Base-by-base conservation (phyloP, 2,797 vertebrate species). In the Siniperca obscura region DNA sequence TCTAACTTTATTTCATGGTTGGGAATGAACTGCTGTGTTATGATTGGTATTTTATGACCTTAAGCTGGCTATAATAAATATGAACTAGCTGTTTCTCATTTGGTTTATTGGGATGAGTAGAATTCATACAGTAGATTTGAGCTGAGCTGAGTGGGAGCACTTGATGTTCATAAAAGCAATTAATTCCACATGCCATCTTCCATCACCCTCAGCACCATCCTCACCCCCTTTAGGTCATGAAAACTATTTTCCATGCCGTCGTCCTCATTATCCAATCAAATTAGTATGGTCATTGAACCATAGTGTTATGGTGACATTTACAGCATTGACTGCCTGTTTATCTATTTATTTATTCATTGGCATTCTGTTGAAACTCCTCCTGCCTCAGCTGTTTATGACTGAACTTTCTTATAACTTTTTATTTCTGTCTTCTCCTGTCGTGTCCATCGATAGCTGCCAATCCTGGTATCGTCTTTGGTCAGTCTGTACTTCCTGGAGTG, bases 401-500 rank as follows among this genome's bases (percentile, higher is more conserved):
- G 4, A 75, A 22, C n/a, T 75, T 12, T 30, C 1, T 75, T 16
- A 4, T 36, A 6, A 19, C 21, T 14, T 30, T 67, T 34, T 66
- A 19, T 61, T 19, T 53, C 22, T 82, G 17, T 74, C 25, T 80
- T 77, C 19, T 85, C 4, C 84, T 70, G 56, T 57, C 21, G 4
- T 86, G 38, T 69, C 61, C 36, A 3, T 61, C 13, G 13, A 48
- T 86, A 99, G 98, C 92, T 99, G 91, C 98, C 98, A 6, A 98
- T 99, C 87, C 87, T 99, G 95, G 97, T 98, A 30, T 99, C 98
- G 7, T 98, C 97, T 3, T 96, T 98, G 89, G 97, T 98, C 78
- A 98, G 97, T 83, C 96, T 99, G 19, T 99, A 99, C 91, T 99
- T 99, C 90, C 95, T 99, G 82, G 98, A 99, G 90, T 97, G 98